Base-by-base conservation (phyloP, 1,140 invertebrate species). In the Drosophila nigromelanica region DNA sequence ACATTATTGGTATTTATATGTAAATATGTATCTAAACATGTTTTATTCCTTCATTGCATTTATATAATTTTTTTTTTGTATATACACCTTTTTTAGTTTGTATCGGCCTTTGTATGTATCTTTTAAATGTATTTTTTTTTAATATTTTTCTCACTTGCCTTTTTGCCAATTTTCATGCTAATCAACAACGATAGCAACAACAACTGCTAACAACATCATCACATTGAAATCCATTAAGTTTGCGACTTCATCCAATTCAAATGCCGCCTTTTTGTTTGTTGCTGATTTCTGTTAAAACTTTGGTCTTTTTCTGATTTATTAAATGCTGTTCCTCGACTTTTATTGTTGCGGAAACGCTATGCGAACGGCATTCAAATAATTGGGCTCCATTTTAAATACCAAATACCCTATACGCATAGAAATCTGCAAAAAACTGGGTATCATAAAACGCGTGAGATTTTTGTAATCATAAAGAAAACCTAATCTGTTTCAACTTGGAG, bases 271-370 rank as follows among this genome's bases (percentile, higher is more conserved):
- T 33, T 43, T 73, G 35, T 45, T 50, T 12, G 61, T 40, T 35
- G 51, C 24, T 58, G 40, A 24, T 43, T 60, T 60, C 55, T 14
- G 10, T 37, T 27, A 14, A 11, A 33, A 10, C 18, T 43, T 43
- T 24, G 5, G 11, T 61, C 61, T 62, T 64, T 47, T 52, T 30
- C n/a, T 52, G 40, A 63, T 74, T 78, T 68, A 71, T 77, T 67
- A 42, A 52, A 45, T 52, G 37, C 52, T 58, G 33, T 60, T 56
- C 56, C n/a, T 62, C 12, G 18, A 10, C 21, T 69, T 82, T 82
- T 80, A 85, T 86, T 61, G 66, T 73, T 78, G 71, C 81, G 81
- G 81, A 86, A 86, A 76, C 69, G 67, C 75, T 75, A 62, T 73
- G 51, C 27, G 8, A 55, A 8, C 39, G 55, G 30, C 72, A 73